A percentile compares a stretch with the other conserved stretches of the same genome.
Conservation (phyloP, 2,113 vertebrate species). For the Urocolius indicus region DNA sequence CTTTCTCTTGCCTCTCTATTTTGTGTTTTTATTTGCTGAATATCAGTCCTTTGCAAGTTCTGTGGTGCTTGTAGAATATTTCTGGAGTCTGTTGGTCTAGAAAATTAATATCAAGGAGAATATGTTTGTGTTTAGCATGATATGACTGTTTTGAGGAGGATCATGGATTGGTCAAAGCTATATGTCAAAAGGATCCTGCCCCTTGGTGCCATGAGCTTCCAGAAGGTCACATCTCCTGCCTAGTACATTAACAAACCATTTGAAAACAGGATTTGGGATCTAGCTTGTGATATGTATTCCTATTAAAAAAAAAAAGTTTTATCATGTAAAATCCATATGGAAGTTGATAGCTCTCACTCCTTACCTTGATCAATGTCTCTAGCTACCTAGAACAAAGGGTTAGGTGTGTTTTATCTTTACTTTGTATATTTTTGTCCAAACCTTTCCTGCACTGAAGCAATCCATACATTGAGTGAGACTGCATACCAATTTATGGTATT, state of each 20-base stretch:
- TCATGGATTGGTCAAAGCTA: neutral
- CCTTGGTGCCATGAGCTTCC: neutral
- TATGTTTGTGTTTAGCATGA: fast-evolving
- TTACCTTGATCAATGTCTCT: neutral
- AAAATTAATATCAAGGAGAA: neutral
- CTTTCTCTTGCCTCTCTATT: neutral
- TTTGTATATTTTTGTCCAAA: neutral
- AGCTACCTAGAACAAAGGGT: neutral
- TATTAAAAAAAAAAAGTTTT: neutral
- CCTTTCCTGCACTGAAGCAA: neutral
- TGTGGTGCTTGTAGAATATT: neutral
- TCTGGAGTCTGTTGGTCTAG: neutral
- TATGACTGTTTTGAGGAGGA: neutral
- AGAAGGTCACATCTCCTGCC: neutral
- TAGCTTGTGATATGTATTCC: neutral
- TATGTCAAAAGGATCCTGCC: neutral
- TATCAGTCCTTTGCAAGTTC: neutral
- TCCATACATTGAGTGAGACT: neutral
- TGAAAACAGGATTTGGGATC: neutral
- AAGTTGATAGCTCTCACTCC: neutral
- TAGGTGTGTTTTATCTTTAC: neutral
- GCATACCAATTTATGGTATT: neutral
- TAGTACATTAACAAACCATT: neutral
- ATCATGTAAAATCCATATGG: neutral
- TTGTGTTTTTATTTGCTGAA: neutral